Evolutionary conservation across 2,888 invertebrate genomes (phyloP), one percentile per base, ranked within the genome.

Genomic region (Chrysotoxum bicinctum): DNA sequence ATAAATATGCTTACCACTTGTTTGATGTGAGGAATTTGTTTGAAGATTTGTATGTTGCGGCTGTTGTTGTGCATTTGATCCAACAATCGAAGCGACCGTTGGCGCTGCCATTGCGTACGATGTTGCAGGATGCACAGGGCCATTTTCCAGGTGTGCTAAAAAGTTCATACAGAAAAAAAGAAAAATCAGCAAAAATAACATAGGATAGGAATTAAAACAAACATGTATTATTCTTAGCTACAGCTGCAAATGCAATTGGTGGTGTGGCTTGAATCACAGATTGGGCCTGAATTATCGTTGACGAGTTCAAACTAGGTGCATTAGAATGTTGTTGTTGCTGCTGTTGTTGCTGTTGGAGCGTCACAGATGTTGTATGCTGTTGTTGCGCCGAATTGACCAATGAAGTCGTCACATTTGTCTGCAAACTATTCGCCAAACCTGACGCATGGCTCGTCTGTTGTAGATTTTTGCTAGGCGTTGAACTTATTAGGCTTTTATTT

Each of bases 161-260:
- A 80, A 40, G 1, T 23, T 14, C 9, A 50, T 81, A 70, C 10
- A 1, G 3, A 7, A 72, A 52, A 16, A 60, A 52, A 45, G 21
- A 16, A 0, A n/a, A 56, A 12, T 54, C 16, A 35, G 60, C 6
- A 32, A 37, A 62, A 12, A 1, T 32, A 26, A 58, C 30, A 50
- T 40, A 6, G 21, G 6, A 26, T 37, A 40, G 37, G 56, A n/a
- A 19, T 19, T 26, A 0, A 62, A 16, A 88, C 91, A 79, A 90
- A 93, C 93, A 92, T 92, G 93, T 91, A 87, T 91, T 92, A 89
- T 92, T 92, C 90, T 92, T 93, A 87, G 95, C 94, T 88, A 95
- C 95, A 40, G 95, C 94, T 84, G 95, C 94, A 92, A 95, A 95
- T 90, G 92, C 92, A 90, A 92, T 91, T 89, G 91, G 90, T 89